Conservation (phyloP, 2,888 invertebrate species). For the Acanthosepion pharaonis region DNA sequence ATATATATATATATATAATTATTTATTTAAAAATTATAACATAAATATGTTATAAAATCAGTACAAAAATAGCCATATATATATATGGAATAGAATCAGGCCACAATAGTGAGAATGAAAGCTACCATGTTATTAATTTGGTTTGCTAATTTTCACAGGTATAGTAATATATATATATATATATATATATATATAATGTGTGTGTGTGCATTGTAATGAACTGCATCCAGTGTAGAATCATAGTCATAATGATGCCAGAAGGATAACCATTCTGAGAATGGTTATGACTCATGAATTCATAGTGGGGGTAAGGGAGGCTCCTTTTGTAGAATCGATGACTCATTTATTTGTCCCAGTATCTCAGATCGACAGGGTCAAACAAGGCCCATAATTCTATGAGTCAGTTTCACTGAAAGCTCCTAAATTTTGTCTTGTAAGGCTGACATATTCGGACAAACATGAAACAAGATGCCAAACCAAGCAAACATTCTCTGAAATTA, state of each 20-base stretch:
- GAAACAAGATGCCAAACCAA: neutral
- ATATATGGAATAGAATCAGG: too few relatives aligned
- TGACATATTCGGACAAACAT: neutral
- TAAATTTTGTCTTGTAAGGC: neutral
- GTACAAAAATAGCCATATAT: too few relatives aligned
- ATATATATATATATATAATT: too few relatives aligned
- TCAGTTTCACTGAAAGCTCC: neutral
- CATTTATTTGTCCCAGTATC: neutral
- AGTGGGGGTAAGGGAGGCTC: neutral
- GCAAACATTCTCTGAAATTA: neutral
- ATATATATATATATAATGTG: neutral
- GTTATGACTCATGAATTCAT: neutral
- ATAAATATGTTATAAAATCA: too few relatives aligned
- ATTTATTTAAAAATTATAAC: too few relatives aligned
- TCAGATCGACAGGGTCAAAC: neutral
- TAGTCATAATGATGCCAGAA: neutral
- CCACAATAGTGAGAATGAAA: too few relatives aligned
- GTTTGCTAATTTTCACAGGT: too few relatives aligned
- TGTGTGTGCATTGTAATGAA: neutral
- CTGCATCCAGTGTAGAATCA: too few relatives aligned
- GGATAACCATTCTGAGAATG: neutral
- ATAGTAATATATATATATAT: neutral
- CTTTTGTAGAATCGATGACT: neutral
- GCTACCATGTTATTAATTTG: too few relatives aligned
- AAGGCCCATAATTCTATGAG: neutral